phyloP scores from a whole-genome alignment of 1,140 invertebrate genomes.

The Metopolophium dirhodum region DNA sequence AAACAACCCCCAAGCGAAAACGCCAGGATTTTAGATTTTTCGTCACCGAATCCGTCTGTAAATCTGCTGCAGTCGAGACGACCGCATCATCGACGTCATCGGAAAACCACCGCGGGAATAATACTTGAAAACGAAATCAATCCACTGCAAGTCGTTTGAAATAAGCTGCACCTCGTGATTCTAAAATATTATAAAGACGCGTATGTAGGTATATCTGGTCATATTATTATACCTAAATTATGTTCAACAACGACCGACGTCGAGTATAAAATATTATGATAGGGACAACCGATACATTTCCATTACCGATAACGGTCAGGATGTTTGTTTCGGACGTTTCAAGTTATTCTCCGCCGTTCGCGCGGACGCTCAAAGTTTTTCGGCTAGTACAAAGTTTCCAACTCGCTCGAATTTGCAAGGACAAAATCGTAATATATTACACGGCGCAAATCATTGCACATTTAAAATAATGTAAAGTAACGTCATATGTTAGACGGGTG shows the following conservation, averaged over 20 bases:
- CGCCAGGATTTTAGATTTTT: no score
- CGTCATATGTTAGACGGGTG: neutral
- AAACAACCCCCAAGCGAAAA: neutral
- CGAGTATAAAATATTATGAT: neutral
- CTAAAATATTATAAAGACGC: neutral
- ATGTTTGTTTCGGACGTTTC: constrained; percentile 8
- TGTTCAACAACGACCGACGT: neutral
- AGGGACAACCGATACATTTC: neutral
- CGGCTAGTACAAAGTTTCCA: neutral
- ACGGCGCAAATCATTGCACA: neutral
- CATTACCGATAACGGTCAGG: neutral
- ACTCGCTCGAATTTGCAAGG: neutral
- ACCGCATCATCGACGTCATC: no score
- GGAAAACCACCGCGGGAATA: no score
- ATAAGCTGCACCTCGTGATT: neutral
- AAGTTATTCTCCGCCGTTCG: neutral
- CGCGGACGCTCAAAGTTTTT: neutral
- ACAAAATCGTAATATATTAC: neutral
- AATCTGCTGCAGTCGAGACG: no score
- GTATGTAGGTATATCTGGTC: neutral
- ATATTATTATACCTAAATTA: no score
- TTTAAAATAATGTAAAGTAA: neutral
- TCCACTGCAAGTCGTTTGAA: no score
- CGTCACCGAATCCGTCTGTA: no score
- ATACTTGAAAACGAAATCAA: neutral